Evolutionary conservation across 2,113 vertebrate genomes (phyloP).

Genomic region (Psilopogon haemacephalus): DNA sequence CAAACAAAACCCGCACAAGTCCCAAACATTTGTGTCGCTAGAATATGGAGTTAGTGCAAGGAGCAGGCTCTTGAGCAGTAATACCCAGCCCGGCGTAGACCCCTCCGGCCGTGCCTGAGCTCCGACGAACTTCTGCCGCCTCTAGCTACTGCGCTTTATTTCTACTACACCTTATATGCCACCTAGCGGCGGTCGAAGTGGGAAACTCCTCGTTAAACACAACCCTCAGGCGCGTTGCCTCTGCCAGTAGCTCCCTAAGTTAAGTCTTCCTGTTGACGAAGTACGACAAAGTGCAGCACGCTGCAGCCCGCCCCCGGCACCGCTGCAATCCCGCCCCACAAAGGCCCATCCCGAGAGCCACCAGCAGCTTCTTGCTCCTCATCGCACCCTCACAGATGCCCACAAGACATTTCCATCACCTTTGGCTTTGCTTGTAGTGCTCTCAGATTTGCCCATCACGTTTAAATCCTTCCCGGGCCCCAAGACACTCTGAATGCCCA

Average conservation of each 20-base stretch:
- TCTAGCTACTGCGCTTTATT: fast-evolving
- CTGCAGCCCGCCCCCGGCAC: fast-evolving
- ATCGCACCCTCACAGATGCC: neutral
- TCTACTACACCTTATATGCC: slow-evolving; percentile 67
- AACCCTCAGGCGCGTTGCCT: fast-evolving
- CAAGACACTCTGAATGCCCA: fast-evolving
- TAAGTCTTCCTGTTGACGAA: neutral
- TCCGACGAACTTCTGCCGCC: neutral
- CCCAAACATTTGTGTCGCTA: neutral
- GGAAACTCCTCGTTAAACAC: neutral
- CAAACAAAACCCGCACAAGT: fast-evolving
- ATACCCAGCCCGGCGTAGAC: fast-evolving
- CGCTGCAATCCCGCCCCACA: fast-evolving
- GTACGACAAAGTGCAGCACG: neutral
- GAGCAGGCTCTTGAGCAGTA: fast-evolving
- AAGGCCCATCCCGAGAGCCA: fast-evolving
- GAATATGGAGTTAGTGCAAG: fast-evolving
- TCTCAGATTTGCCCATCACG: neutral
- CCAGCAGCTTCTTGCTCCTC: neutral
- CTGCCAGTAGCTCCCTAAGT: fast-evolving
- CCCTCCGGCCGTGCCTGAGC: neutral
- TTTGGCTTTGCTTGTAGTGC: neutral
- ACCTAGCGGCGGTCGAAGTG: slow-evolving; percentile 65
- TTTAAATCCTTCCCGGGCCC: neutral
- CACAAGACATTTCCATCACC: neutral